Evolutionary conservation across 2,113 vertebrate species (phyloP), one percentile per base, ranked within the genome.

Genomic region (Morone chrysops): DNA sequence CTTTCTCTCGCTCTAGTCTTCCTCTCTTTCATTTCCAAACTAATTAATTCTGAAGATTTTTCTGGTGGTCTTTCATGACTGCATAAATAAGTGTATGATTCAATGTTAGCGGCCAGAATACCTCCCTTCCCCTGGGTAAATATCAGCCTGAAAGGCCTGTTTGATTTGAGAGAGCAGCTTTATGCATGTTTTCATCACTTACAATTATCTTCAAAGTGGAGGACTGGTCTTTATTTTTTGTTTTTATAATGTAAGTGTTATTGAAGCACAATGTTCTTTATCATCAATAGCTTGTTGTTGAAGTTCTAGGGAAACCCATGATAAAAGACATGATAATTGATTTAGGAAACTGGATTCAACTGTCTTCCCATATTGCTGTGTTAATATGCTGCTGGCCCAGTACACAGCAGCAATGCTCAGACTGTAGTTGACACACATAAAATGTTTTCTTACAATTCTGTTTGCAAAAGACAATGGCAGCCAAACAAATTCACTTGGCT

Each of bases 31-130:
- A 88, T 89, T 82, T 84, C 70, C 45, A 78, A 66, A 67, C 67
- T 82, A 86, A 90, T 92, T 92, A 83, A 73, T 84, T 81, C 71
- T 73, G 66, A 87, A 69, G 56, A 78, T 80, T 79, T 68, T 56
- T 75, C 50, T 66, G 18, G 51, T 53, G 61, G 66, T 77, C 78
- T 87, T 86, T 88, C 74, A 78, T 87, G 63, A 81, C 61, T 85
- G 75, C 70, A 86, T 91, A 70, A 90, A 65, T 75, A 86, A 72
- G 70, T 87, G 57, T 62, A 75, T 77, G 56, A 85, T 69, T 86
- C 78, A 40, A 31, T 77, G 76, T 80, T 59, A 68, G 78, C 5
- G 0, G 70, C 65, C 22, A 80, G 75, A 75, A 81, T 78, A 50
- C 61, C 71, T 82, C 66, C 16, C 9, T 70, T 76, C 71, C 67